These are phyloP conservation scores for Rhabdomys dilectus DNA, from an alignment of 2,113 vertebrate species.

Conservation along the genomic window DNA sequence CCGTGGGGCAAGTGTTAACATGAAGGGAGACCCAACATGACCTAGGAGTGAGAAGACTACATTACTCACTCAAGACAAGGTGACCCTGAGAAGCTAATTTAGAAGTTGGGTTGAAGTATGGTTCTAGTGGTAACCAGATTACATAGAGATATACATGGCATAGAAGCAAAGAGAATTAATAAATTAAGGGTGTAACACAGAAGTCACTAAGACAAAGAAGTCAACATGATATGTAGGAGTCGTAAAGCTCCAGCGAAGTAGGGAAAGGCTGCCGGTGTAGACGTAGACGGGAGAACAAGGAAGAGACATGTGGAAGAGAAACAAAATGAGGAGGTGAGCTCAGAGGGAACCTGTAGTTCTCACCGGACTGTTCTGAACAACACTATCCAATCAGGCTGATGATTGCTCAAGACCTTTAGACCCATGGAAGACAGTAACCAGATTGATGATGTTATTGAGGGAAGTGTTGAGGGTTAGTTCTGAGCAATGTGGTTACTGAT, in stretches of 20 bases:
- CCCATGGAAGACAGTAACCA: not conserved
- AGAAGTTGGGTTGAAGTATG: not conserved
- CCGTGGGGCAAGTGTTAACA: not conserved
- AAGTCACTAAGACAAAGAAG: not conserved
- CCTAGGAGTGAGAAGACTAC: not conserved
- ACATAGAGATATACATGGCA: not conserved
- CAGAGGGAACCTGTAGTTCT: not conserved
- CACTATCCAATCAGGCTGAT: not conserved
- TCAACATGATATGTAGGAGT: not conserved
- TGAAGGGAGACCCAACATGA: not conserved
- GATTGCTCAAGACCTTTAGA: not conserved
- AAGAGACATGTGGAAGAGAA: not conserved
- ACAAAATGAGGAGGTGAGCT: not conserved
- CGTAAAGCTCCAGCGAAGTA: not conserved
- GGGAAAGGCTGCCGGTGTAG: not conserved
- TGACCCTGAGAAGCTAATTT: not conserved
- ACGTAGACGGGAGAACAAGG: not conserved
- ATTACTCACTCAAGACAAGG: not conserved
- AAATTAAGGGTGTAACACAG: not conserved
- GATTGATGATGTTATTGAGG: not conserved
- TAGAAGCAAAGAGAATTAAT: not conserved
- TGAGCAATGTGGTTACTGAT: not conserved
- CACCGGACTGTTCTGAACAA: not conserved
- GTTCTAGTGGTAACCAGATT: not conserved
- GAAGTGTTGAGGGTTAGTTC: conserved; percentile 17